Percentiles rank a stretch among this genome's conserved stretches.
phyloP scores from a whole-genome alignment of 2,797 vertebrate genomes.

The Epinephelus malabaricus region DNA sequence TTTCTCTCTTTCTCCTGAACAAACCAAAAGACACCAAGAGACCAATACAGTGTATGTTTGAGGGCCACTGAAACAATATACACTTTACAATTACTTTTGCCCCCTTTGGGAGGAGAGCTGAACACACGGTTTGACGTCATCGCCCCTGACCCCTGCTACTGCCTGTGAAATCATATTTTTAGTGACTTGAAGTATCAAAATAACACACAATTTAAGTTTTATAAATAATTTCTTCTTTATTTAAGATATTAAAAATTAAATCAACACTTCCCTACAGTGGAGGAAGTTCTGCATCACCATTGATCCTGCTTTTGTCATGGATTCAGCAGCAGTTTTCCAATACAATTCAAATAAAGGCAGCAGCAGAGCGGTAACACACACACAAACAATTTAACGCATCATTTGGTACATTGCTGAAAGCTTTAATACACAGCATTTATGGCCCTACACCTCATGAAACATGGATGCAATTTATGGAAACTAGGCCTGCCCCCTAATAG shows the following conservation, averaged over 20 bases:
- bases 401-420: background rate
- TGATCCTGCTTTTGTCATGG: background rate
- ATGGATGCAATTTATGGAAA: background rate
- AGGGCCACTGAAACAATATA: conserved; percentile 7
- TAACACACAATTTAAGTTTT: background rate
- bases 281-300: background rate
- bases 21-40: conserved; percentile 4
- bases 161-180: background rate
- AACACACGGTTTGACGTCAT: conserved; percentile 2
- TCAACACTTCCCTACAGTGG: background rate
- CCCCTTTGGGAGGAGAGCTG: background rate
- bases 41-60: background rate
- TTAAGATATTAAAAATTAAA: background rate
- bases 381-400: background rate
- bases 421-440: background rate
- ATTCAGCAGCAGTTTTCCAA: background rate
- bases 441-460: no score
- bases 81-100: background rate
- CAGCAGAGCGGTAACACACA: background rate
- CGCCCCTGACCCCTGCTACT: background rate
- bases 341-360: background rate
- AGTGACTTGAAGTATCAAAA: background rate
- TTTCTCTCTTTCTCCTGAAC: conserved; percentile 1
- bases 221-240: background rate
- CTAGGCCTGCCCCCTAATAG: no score